Conservation (phyloP, 2,113 vertebrate genomes). For the Gallinago media region DNA sequence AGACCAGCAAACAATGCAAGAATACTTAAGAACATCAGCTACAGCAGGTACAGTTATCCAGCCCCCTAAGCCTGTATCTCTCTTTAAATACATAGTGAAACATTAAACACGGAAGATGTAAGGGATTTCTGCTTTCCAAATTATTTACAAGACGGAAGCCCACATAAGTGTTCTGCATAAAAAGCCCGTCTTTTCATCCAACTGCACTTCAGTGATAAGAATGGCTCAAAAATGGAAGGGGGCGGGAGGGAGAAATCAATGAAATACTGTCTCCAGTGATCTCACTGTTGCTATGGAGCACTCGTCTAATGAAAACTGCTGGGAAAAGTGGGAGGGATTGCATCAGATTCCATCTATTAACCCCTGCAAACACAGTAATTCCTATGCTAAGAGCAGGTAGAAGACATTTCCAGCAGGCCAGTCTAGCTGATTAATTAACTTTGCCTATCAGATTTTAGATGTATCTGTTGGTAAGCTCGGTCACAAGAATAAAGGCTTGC, state of each 20-base stretch:
- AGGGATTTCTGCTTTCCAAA: conserved; percentile 71
- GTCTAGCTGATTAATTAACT: not conserved
- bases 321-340: conserved; percentile 81
- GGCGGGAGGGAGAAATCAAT: conserved; percentile 77
- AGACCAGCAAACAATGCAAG: conserved; percentile 93
- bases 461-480: not conserved
- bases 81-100: conserved; percentile 87
- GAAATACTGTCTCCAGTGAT: conserved; percentile 81
- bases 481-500: not conserved
- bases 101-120: conserved; percentile 72
- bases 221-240: conserved; percentile 77
- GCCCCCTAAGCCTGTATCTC: conserved; percentile 79
- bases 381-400: conserved; percentile 18
- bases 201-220: conserved; percentile 77
- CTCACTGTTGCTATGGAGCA: conserved; percentile 88
- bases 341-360: conserved; percentile 80
- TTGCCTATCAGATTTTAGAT: not conserved
- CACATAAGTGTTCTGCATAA: conserved; percentile 63
- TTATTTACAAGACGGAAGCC: conserved; percentile 70
- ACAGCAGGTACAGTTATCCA: conserved; percentile 85
- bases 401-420: not conserved
- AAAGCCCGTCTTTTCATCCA: conserved; percentile 74
- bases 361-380: conserved; percentile 62
- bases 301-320: conserved; percentile 78
- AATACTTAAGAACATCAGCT: conserved; percentile 88